phyloP scores from a whole-genome alignment of 2,113 vertebrate genomes.

The Plotosus lineatus region DNA sequence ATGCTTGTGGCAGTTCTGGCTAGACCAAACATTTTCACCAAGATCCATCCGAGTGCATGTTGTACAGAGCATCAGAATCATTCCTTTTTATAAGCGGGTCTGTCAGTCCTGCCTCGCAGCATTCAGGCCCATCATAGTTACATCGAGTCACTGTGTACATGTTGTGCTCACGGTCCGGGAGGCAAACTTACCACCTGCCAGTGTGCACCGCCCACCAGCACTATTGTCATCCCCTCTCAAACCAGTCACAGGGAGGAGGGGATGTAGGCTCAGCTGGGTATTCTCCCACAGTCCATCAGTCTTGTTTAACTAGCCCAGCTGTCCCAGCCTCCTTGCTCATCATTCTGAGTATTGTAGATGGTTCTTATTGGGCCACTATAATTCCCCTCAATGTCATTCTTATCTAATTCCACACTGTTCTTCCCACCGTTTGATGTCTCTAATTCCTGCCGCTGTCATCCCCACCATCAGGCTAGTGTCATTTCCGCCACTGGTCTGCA shows the following conservation, averaged over 20 bases:
- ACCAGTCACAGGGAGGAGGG: background rate
- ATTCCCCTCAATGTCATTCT: conserved; percentile 8
- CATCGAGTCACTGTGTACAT: background rate
- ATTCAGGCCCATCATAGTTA: background rate
- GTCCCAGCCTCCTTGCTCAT: conserved; percentile 52
- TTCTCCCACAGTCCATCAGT: conserved; percentile 62
- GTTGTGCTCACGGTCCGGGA: background rate
- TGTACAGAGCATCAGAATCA: conserved; percentile 61
- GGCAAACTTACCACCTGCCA: background rate
- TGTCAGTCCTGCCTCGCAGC: conserved; percentile 56
- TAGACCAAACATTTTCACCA: conserved; percentile 58
- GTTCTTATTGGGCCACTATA: background rate
- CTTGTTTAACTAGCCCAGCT: conserved; percentile 72
- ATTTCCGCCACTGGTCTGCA: background rate
- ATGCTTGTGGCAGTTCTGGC: conserved; percentile 4
- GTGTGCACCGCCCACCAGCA: background rate
- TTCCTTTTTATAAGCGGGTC: conserved; percentile 55
- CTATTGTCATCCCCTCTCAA: background rate
- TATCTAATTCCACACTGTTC: background rate
- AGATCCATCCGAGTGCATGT: conserved; percentile 45
- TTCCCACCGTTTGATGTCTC: background rate
- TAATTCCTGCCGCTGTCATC: background rate
- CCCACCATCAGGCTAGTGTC: background rate
- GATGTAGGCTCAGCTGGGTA: conserved; percentile 11
- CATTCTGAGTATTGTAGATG: background rate